Conservation (phyloP, 2,797 vertebrate species). For the Otus scops region DNA sequence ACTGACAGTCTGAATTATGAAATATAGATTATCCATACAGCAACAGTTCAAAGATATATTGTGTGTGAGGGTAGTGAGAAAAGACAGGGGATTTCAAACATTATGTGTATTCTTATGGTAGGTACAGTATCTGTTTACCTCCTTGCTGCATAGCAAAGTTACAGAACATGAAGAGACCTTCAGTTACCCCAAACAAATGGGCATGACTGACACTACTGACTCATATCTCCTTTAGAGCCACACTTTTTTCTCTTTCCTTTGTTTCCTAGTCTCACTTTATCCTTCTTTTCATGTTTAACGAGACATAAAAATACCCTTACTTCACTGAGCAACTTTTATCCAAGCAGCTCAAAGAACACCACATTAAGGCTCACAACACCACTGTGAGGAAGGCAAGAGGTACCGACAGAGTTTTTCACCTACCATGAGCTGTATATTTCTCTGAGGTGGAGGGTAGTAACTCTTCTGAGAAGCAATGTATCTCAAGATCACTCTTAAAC, state of each 20-base stretch:
- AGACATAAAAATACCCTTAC: neutral
- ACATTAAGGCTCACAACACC: neutral
- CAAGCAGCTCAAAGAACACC: neutral
- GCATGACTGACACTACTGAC: neutral
- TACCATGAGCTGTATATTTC: neutral
- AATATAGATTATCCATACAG: constrained; percentile 71
- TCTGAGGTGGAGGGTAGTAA: neutral
- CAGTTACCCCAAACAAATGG: neutral
- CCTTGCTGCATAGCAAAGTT: neutral
- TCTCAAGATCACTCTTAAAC: neutral
- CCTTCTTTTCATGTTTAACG: constrained; percentile 13
- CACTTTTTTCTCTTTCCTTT: constrained; percentile 5
- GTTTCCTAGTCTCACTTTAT: constrained; percentile 1
- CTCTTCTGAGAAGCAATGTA: neutral
- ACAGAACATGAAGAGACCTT: neutral
- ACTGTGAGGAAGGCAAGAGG: neutral
- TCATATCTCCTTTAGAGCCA: neutral
- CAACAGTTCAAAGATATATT: neutral
- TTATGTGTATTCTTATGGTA: neutral
- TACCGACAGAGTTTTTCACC: neutral
- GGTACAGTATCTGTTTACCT: neutral
- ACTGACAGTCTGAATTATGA: constrained; percentile 68
- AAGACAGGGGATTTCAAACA: neutral
- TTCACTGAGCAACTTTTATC: neutral
- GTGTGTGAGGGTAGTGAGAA: neutral